Conservation (phyloP, 2,797 vertebrate genomes). For the Fundulus diaphanus region DNA sequence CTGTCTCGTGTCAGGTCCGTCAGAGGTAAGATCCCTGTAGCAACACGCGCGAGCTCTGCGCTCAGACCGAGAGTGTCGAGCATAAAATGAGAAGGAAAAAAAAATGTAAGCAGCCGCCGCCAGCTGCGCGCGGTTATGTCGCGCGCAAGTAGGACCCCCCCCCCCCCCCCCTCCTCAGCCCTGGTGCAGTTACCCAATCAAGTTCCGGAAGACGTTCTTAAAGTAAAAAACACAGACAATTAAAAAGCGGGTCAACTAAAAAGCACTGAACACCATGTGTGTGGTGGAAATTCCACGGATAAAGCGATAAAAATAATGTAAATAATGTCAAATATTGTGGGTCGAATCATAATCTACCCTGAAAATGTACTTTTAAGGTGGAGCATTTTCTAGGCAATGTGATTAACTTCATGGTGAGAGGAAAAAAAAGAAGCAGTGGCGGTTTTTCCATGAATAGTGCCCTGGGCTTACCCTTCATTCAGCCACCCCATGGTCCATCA, state of each 20-base stretch:
- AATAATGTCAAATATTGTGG: not conserved
- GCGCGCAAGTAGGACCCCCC: conserved; percentile 12
- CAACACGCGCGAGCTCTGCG: conserved; percentile 29
- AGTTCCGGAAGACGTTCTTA: conserved; percentile 37
- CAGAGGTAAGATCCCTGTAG: conserved; percentile 19
- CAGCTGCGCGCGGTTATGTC: conserved; percentile 47
- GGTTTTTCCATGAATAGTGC: not conserved
- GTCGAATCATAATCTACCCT: too few species aligned
- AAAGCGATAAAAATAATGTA: not conserved
- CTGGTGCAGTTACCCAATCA: accelerated
- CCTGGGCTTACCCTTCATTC: not conserved
- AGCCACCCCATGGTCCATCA: not conserved
- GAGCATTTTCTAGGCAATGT: not conserved
- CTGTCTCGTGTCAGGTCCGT: conserved; percentile 38
- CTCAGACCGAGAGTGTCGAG: conserved; percentile 31
- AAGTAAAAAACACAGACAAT: conserved; percentile 58
- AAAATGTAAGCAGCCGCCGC: conserved; percentile 35
- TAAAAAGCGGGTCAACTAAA: not conserved
- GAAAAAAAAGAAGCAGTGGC: not conserved
- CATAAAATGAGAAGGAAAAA: not conserved
- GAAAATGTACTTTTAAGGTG: not conserved
- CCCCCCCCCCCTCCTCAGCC: too few species aligned
- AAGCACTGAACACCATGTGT: too few species aligned
- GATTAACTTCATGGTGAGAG: not conserved
- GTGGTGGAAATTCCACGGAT: not conserved